phyloP scores from a whole-genome alignment of 1,140 invertebrate genomes.

The Thaumatotibia leucotreta region DNA sequence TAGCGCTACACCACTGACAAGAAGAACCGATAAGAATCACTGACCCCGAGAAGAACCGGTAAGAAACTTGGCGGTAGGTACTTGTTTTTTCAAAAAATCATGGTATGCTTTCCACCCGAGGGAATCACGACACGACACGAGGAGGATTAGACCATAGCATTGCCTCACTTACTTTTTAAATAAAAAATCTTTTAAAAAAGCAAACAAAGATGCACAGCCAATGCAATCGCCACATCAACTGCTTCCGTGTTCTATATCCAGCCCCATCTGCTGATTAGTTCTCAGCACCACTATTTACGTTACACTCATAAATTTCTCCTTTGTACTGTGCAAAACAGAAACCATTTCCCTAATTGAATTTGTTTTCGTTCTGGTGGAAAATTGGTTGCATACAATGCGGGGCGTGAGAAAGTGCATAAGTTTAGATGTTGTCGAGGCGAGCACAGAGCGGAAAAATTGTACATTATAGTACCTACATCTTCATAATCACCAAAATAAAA shows the following conservation, averaged over 20 bases:
- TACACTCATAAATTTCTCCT: slow-evolving; percentile 41
- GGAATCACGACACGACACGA: too few species aligned
- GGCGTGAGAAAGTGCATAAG: slow-evolving; percentile 59
- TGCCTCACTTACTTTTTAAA: not conserved
- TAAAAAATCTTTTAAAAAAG: not conserved
- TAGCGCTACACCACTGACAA: too few species aligned
- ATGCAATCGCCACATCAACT: not conserved
- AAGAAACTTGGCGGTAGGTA: too few species aligned
- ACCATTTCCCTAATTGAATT: slow-evolving; percentile 68
- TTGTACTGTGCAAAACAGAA: slow-evolving; percentile 43
- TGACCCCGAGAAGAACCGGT: too few species aligned
- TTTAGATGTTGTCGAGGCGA: slow-evolving; percentile 28
- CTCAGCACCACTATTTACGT: slow-evolving; percentile 41
- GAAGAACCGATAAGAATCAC: too few species aligned
- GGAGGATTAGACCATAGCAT: too few species aligned
- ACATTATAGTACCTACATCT: too few species aligned
- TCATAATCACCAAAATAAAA: too few species aligned
- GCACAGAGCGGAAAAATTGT: too few species aligned
- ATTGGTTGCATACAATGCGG: slow-evolving; percentile 55
- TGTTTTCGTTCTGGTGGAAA: slow-evolving; percentile 59
- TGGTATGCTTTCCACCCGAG: too few species aligned
- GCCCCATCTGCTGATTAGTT: slow-evolving; percentile 41
- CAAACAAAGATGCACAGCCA: not conserved
- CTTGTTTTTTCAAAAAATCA: too few species aligned
- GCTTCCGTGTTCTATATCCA: slow-evolving; percentile 7